Percentiles rank a stretch among this genome's conserved stretches.
Conservation (phyloP, 2,113 vertebrate species). For the Alouatta palliata region DNA sequence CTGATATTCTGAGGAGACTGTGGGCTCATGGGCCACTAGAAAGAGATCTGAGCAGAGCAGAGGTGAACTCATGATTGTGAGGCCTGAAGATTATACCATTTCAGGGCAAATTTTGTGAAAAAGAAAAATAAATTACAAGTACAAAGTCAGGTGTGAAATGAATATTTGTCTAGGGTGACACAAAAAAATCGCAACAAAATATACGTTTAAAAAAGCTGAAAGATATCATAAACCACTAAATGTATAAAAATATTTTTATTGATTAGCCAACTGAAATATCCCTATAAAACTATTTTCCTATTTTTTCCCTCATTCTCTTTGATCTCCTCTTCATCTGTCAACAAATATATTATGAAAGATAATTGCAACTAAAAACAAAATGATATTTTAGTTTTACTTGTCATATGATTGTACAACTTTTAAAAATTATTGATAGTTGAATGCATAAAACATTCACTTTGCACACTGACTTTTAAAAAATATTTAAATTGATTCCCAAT, state of each 20-base stretch:
- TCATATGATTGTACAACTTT: not conserved
- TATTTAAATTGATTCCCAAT: not conserved
- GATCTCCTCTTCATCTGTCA: not conserved
- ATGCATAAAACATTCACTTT: not conserved
- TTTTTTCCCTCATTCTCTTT: not conserved
- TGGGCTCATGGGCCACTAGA: not conserved
- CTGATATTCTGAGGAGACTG: not conserved
- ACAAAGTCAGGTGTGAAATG: not conserved
- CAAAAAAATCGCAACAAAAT: not conserved
- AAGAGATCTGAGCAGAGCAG: not conserved
- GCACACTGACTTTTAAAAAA: not conserved
- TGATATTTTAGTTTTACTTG: not conserved
- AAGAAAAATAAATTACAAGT: not conserved
- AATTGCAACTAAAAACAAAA: not conserved
- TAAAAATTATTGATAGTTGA: not conserved
- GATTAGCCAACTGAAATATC: not conserved
- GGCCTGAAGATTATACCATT: not conserved
- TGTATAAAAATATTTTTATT: not conserved
- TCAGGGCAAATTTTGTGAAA: not conserved
- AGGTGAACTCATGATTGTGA: not conserved
- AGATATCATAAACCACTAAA: not conserved
- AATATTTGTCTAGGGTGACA: not conserved
- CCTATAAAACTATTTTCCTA: not conserved
- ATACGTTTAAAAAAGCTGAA: not conserved
- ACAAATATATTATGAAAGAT: not conserved